Conservation (phyloP, 1,140 invertebrate genomes). For the Pseudomyrmex dendroicus region DNA sequence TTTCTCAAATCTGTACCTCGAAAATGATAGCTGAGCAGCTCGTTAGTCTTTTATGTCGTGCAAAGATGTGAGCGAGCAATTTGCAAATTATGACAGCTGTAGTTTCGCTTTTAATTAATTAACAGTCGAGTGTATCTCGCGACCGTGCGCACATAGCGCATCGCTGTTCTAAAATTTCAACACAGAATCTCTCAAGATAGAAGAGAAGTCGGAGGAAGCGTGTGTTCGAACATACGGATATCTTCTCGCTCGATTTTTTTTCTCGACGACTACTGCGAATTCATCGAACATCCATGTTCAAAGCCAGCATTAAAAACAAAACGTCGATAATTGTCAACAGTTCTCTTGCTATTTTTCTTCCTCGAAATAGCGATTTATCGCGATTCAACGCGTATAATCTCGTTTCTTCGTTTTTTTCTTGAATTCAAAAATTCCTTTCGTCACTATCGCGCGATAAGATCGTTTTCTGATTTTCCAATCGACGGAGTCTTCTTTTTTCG, state of each 20-base stretch:
- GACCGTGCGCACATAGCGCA: background rate
- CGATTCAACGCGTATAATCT: background rate
- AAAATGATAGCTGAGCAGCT: background rate
- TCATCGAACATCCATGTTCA: background rate
- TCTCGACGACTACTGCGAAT: background rate
- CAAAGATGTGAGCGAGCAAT: conserved; percentile 22
- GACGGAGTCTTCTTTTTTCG: conserved; percentile 17
- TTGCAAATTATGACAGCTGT: conserved; percentile 11
- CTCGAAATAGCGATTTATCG: background rate
- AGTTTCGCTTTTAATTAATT: conserved; percentile 48
- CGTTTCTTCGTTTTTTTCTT: background rate
- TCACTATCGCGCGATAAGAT: conserved; percentile 5
- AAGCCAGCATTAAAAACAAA: background rate
- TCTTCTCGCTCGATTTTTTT: background rate
- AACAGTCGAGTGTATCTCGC: background rate
- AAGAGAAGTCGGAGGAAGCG: background rate
- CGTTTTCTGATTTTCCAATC: conserved; percentile 17
- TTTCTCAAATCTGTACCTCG: too few species aligned
- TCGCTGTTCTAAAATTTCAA: background rate
- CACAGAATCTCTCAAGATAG: background rate
- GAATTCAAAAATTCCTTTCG: conserved; percentile 49
- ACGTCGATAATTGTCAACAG: background rate
- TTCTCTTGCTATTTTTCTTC: background rate
- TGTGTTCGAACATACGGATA: too few species aligned
- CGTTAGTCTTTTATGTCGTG: conserved; percentile 24